These are phyloP conservation scores for Drosophila melanosoma DNA, from an alignment of 2,888 invertebrate species.

Conservation along the genomic window DNA sequence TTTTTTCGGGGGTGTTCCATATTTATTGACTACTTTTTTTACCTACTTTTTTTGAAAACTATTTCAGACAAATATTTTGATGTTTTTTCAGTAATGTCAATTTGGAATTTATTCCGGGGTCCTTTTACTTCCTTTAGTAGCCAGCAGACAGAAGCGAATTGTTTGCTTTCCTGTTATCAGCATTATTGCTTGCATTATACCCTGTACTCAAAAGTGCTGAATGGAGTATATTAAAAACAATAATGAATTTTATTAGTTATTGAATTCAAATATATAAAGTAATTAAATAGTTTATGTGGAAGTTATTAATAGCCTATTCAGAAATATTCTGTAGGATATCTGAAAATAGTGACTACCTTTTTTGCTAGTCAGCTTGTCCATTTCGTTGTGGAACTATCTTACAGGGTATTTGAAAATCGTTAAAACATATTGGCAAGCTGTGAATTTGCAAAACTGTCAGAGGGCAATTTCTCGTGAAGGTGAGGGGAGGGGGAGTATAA, in stretches of 20 bases:
- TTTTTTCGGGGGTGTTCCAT: neutral
- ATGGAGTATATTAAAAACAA: neutral
- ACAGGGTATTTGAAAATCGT: neutral
- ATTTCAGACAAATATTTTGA: neutral
- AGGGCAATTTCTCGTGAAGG: neutral
- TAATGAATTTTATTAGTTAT: neutral
- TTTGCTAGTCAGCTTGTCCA: neutral
- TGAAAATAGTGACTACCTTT: neutral
- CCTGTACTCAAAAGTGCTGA: neutral
- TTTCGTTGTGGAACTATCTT: neutral
- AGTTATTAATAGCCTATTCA: neutral
- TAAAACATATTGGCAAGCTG: neutral
- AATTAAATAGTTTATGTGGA: neutral
- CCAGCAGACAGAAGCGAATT: neutral
- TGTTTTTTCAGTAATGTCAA: neutral
- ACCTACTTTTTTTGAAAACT: neutral
- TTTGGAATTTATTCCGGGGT: neutral
- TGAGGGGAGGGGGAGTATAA: neutral
- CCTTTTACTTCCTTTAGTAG: neutral
- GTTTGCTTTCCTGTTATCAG: neutral
- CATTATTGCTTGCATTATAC: neutral
- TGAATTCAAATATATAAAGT: neutral
- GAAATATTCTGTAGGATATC: neutral
- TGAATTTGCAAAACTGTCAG: neutral
- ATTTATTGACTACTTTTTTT: neutral